phyloP scores from a whole-genome alignment of 2,113 vertebrate genomes.

The Tichodroma muraria region DNA sequence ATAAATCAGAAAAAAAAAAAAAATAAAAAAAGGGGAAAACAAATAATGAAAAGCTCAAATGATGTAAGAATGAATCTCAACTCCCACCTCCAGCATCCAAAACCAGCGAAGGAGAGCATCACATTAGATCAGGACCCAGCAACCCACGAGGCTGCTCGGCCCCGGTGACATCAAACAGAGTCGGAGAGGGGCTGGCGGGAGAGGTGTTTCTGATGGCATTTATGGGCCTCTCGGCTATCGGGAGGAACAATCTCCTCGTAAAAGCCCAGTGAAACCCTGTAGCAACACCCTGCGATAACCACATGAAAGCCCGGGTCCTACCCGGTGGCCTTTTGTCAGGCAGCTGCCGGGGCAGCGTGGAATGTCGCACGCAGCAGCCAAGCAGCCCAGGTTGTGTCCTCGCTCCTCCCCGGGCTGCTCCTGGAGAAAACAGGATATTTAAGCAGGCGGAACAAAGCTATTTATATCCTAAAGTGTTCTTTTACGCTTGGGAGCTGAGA shows the following conservation, averaged over 20 bases:
- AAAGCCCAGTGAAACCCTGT: background rate
- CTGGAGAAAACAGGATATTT: background rate
- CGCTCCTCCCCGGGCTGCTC: background rate
- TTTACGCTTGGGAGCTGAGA: background rate
- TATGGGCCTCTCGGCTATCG: background rate
- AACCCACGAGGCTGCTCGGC: background rate
- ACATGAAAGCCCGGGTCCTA: constrained; percentile 13
- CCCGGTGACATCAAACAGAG: background rate
- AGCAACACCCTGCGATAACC: constrained; percentile 13
- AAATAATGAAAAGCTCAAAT: background rate
- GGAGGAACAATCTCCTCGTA: background rate
- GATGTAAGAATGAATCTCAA: background rate
- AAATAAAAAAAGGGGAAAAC: no score
- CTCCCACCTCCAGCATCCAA: background rate
- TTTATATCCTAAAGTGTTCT: constrained; percentile 17
- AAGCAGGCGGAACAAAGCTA: background rate
- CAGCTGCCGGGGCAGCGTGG: background rate
- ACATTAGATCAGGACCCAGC: background rate
- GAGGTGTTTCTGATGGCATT: background rate
- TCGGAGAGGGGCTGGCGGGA: background rate
- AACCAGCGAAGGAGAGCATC: background rate
- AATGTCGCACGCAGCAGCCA: background rate
- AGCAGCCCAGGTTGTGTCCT: background rate
- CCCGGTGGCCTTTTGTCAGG: background rate
- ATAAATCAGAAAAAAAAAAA: background rate